Percentiles rank a stretch among this genome's conserved stretches.
These are phyloP conservation scores for Lutjanus erythropterus DNA, from an alignment of 2,113 vertebrate species.

Conservation along the genomic window DNA sequence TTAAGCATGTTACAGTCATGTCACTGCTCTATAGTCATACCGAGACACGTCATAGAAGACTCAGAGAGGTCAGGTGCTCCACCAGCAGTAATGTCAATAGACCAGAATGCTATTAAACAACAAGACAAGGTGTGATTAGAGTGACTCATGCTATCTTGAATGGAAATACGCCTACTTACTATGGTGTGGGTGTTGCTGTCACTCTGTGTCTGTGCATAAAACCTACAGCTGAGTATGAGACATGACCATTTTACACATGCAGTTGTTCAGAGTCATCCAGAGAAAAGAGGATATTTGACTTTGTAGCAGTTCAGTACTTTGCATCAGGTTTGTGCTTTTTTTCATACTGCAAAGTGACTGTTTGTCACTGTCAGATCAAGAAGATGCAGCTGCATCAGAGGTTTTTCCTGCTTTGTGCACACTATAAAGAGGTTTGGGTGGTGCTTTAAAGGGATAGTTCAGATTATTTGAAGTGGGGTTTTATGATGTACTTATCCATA, in stretches of 20 bases:
- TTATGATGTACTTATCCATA: too few species aligned
- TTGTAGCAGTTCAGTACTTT: neutral
- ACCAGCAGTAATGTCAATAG: neutral
- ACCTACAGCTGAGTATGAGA: neutral
- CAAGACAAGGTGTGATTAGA: conserved; percentile 7
- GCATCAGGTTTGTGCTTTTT: neutral
- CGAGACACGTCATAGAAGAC: neutral
- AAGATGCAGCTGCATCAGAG: neutral
- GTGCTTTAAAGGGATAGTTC: too few species aligned
- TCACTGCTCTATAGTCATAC: neutral
- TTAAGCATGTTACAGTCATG: too few species aligned
- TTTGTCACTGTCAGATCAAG: neutral
- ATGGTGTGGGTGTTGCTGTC: neutral
- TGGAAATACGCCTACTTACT: conserved; percentile 3
- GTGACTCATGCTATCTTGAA: conserved; percentile 39
- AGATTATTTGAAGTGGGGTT: too few species aligned
- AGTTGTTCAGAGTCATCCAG: conserved; percentile 23
- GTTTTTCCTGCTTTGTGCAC: neutral
- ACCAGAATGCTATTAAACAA: neutral
- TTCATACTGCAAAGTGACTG: neutral
- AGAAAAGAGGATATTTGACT: neutral
- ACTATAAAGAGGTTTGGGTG: neutral
- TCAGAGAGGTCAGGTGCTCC: neutral
- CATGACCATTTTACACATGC: conserved; percentile 2
- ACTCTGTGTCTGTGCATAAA: neutral